Evolutionary conservation across 1,140 invertebrate species (phyloP).

Genomic region (Pentalonia nigronervosa): DNA sequence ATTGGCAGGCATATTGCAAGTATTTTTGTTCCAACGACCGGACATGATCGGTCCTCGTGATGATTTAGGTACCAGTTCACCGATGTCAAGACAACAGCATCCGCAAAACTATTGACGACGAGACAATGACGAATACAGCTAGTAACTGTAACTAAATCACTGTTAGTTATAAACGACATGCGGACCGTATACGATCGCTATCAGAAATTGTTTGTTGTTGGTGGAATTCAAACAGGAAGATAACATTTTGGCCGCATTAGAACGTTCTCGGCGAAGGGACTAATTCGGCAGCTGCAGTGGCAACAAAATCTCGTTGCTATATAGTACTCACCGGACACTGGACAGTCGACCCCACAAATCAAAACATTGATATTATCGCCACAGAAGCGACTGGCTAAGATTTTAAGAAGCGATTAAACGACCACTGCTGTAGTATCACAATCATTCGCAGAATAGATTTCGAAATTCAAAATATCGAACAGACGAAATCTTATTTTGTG

Average conservation of each 20-base stretch:
- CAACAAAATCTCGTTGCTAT: not conserved
- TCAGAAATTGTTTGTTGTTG: too few species aligned
- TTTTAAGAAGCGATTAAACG: not conserved
- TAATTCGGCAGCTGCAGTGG: not conserved
- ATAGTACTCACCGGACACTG: not conserved
- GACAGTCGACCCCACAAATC: not conserved
- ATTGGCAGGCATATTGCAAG: not conserved
- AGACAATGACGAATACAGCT: not conserved
- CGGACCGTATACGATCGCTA: too few species aligned
- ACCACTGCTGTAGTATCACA: not conserved
- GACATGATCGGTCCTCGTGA: not conserved
- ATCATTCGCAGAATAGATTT: not conserved
- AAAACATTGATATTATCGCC: not conserved
- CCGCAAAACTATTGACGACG: not conserved
- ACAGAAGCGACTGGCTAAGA: too few species aligned
- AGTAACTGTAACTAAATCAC: not conserved
- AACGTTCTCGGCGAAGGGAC: not conserved
- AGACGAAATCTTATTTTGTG: too few species aligned
- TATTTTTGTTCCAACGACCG: not conserved
- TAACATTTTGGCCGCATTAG: not conserved
- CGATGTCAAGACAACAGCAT: not conserved
- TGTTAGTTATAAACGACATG: not conserved
- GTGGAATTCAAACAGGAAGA: not conserved
- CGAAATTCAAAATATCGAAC: not conserved
- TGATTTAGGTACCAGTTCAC: not conserved